Percentiles rank a stretch among this genome's conserved stretches.
These are phyloP conservation scores for Synanthedon andrenaeformis DNA, from an alignment of 2,888 invertebrate genomes.

Conservation along the genomic window DNA sequence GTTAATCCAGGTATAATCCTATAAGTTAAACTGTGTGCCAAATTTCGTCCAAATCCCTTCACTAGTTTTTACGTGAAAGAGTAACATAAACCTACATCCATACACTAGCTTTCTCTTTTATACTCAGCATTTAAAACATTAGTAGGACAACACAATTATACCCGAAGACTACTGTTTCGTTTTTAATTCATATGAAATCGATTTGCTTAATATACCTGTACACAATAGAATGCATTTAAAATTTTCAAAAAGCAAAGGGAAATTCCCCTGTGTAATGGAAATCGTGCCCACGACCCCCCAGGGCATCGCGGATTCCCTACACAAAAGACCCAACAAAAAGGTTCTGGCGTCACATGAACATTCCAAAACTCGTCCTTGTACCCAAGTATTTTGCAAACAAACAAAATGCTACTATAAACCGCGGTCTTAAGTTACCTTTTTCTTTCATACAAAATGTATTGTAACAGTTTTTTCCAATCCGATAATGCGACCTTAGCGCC, in stretches of 20 bases:
- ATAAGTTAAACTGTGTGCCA: too few species aligned
- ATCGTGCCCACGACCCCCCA: slow-evolving; percentile 56
- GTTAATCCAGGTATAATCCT: too few species aligned
- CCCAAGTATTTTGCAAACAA: slow-evolving; percentile 30
- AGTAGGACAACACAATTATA: too few species aligned
- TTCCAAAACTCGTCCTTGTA: slow-evolving; percentile 62
- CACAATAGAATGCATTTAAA: slow-evolving; percentile 33
- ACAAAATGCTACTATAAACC: slow-evolving; percentile 35
- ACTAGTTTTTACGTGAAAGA: too few species aligned
- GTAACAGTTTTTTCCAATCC: slow-evolving; percentile 67
- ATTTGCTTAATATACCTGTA: too few species aligned
- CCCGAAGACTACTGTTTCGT: too few species aligned
- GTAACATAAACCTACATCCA: too few species aligned
- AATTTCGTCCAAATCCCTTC: too few species aligned
- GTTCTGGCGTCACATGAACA: slow-evolving; percentile 66
- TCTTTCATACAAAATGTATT: slow-evolving; percentile 27
- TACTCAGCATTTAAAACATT: too few species aligned
- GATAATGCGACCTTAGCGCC: slow-evolving; percentile 68
- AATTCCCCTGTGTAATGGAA: slow-evolving; percentile 65
- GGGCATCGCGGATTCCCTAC: slow-evolving; percentile 59
- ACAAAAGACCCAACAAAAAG: slow-evolving; percentile 68
- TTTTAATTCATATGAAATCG: too few species aligned
- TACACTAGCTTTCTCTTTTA: too few species aligned
- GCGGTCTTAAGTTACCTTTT: slow-evolving; percentile 29
- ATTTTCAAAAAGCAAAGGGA: slow-evolving; percentile 45